Evolutionary conservation across 2,113 vertebrate species (phyloP), one percentile per base, ranked within the genome.

Genomic region (Labeo rohita): DNA sequence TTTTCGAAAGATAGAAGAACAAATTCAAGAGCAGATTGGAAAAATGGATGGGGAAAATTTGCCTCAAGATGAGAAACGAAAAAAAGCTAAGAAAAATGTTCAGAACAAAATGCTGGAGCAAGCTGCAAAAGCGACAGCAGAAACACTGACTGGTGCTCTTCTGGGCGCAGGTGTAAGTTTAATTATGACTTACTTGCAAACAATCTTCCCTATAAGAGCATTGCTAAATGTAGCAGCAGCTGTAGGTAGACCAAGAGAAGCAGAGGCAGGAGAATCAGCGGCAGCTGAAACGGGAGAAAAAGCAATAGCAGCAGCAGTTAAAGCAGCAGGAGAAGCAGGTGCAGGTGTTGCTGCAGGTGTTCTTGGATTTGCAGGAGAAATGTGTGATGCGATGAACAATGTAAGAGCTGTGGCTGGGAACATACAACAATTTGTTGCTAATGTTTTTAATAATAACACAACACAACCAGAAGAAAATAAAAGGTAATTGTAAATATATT

Each of bases 161-260:
- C 0, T 65, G 2, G 63, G 63, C 4, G 2, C 0, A 13, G 1
- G 0, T 34, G 11, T 65, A 2, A 0, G 10, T 66, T 3, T 34
- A 1, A 12, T 65, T 65, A 0, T 65, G 63, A 1, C 0, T 59
- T 18, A 8, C 21, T n/a, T 59, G 1, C 18, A 59, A n/a, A 21
- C 2, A 3, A 21, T 0, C 52, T 2, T 56, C 15, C 52, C 52
- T 56, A 18, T 18, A 54, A 54, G 52, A 16, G 13, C 13, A 18
- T 56, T 56, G 6, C 52, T 18, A 18, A 6, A 56, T 56, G 16
- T 56, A 18, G 15, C 15, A 54, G 4, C 13, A 3, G 50, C 15
- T 49, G 2, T 2, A 15, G 50, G 50, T 15, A 12, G 50, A 52
- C 12, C 50, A 15, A 52, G 50, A 52, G 50, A 52, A 52, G 50